Base-by-base conservation (phyloP, 2,113 vertebrate species). In the Myotis yumanensis region DNA sequence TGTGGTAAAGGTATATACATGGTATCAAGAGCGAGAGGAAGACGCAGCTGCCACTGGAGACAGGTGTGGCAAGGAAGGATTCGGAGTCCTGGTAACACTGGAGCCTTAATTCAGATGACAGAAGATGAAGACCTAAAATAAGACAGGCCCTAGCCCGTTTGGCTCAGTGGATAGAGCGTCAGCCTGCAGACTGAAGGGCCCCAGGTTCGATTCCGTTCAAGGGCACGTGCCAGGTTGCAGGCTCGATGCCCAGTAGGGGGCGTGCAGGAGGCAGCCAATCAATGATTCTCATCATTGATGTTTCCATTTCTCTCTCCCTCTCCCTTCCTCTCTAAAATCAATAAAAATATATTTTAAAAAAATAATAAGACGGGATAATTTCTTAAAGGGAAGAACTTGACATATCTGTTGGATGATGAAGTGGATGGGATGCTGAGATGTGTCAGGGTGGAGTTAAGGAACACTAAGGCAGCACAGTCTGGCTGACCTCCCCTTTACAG, bases 361-460 rank as follows among this genome's bases (percentile, higher is more conserved):
- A 28, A 28, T 22, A 57, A 3, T 62, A 62, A 5, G 35, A 92
- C 11, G 12, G 71, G 8, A 75, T 32, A n/a, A 69, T 16, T 15
- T 28, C 46, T 76, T 57, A 37, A 92, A 43, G 14, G 11, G 18
- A 83, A 68, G 14, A 75, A 76, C 30, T 0, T 30, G 52, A 91
- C 84, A 37, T 2, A 0, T 0, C 8, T 15, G 1, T 11, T 12
- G 14, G 30, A 30, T 37, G 71, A 83, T 40, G 37, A 48, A 52
- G 43, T 7, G 23, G 16, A 43, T 16, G 32, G 37, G 35, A 89
- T 7, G 12, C 37, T 40, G 87, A 57, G 59, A 40, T 30, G 2
- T 28, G 30, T 2, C 28, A 23, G 25, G 3, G 10, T 40, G 9
- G 30, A n/a, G 28, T 35, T 11, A 10, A 72, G 59, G 30, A 40